These are phyloP conservation scores for Peromyscus melanophrys DNA, from an alignment of 2,797 vertebrate genomes.

Conservation along the genomic window DNA sequence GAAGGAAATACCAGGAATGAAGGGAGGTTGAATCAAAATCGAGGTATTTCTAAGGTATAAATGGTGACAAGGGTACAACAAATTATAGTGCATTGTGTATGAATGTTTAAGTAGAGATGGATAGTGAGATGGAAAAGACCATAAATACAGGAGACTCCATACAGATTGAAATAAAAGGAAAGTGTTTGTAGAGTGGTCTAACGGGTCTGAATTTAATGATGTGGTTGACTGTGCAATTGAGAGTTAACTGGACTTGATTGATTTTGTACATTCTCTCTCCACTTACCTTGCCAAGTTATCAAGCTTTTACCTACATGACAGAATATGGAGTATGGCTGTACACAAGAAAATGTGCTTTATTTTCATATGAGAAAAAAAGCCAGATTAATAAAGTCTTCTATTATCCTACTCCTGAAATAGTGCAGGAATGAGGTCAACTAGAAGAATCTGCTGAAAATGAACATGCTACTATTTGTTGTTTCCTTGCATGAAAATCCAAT, in stretches of 20 bases:
- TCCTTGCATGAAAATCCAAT: conserved; percentile 76
- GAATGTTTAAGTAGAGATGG: neutral
- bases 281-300: neutral
- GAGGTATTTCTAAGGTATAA: neutral
- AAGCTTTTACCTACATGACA: conserved; percentile 26
- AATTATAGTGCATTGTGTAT: neutral
- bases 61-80: neutral
- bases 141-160: neutral
- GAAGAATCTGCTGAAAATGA: conserved; percentile 53
- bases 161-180: conserved; percentile 13
- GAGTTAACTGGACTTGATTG: neutral
- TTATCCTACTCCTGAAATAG: conserved; percentile 54
- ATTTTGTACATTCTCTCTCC: neutral
- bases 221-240: neutral
- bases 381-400: neutral
- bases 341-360: conserved; percentile 8
- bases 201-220: neutral
- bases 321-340: neutral
- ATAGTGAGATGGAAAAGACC: neutral
- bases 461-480: conserved; percentile 56
- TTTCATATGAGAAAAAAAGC: neutral
- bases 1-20: neutral
- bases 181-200: neutral
- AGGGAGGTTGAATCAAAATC: neutral
- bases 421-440: conserved; percentile 16